Conservation (phyloP, 2,797 vertebrate species). For the Anomalospiza imberbis region DNA sequence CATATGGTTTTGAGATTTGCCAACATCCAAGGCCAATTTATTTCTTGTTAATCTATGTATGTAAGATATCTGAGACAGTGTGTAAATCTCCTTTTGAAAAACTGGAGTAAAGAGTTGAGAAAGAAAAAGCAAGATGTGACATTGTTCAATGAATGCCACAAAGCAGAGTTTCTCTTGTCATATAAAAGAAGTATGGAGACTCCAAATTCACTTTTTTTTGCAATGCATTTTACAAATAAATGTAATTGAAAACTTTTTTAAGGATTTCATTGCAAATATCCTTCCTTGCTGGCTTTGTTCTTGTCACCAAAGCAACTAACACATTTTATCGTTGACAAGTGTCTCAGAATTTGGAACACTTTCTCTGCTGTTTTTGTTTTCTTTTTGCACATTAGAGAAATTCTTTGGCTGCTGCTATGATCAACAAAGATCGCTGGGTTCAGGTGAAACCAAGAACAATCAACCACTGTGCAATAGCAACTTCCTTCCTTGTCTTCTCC, state of each 20-base stretch:
- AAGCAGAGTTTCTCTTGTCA: background rate
- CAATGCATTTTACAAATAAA: background rate
- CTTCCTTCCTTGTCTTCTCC: background rate
- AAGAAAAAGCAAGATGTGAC: background rate
- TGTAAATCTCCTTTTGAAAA: background rate
- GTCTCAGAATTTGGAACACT: background rate
- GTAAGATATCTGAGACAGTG: background rate
- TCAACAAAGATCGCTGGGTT: background rate
- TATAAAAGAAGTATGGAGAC: background rate
- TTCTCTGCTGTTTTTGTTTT: background rate
- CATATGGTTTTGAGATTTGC: slow-evolving; percentile 60
- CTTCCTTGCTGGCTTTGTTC: background rate
- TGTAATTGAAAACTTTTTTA: background rate
- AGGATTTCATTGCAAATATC: background rate
- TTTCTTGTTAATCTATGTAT: slow-evolving; percentile 36
- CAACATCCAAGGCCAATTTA: slow-evolving; percentile 40
- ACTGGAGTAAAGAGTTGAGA: background rate
- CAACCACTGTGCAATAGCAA: background rate
- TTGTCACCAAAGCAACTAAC: background rate
- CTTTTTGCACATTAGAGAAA: background rate
- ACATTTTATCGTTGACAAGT: background rate
- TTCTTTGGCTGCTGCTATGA: background rate
- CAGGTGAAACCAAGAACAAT: background rate
- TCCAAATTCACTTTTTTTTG: background rate
- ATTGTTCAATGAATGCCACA: background rate